Evolutionary conservation across 2,797 vertebrate species (phyloP).

Genomic region (Rhinophrynus dorsalis): DNA sequence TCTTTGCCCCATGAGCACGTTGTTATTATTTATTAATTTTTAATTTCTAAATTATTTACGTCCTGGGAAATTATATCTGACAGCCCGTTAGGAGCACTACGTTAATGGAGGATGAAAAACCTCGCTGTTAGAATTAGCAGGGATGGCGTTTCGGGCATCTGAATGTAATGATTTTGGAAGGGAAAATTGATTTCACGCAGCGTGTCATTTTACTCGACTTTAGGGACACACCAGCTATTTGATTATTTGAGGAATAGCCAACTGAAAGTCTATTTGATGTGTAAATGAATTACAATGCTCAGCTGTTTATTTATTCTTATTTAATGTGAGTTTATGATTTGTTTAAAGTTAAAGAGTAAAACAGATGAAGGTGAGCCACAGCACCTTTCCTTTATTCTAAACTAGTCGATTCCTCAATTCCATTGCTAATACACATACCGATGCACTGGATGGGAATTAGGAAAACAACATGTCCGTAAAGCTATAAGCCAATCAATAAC

Average conservation of each 20-base stretch:
- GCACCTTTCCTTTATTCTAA: neutral
- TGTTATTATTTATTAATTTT: slow-evolving; percentile 99
- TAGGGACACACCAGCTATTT: slow-evolving; percentile 79
- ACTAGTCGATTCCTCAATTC: slow-evolving; percentile 2
- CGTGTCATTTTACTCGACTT: slow-evolving; percentile 80
- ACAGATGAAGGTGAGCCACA: slow-evolving; percentile 53
- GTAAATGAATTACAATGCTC: slow-evolving; percentile 75
- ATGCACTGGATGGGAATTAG: slow-evolving; percentile 6
- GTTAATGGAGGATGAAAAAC: slow-evolving; percentile 86
- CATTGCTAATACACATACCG: slow-evolving; percentile 12
- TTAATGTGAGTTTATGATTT: slow-evolving; percentile 64
- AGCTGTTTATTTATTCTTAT: slow-evolving; percentile 73
- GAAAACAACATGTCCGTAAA: slow-evolving; percentile 20
- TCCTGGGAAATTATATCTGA: slow-evolving; percentile 80
- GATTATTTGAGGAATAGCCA: slow-evolving; percentile 80
- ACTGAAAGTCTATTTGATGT: slow-evolving; percentile 80
- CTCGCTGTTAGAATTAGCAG: slow-evolving; percentile 70
- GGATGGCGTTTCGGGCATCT: slow-evolving; percentile 71
- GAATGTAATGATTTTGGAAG: slow-evolving; percentile 81
- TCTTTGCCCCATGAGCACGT: slow-evolving; percentile 83
- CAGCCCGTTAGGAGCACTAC: slow-evolving; percentile 78
- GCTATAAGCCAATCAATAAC: too few relatives aligned
- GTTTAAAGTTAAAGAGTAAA: slow-evolving; percentile 68
- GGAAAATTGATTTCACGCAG: slow-evolving; percentile 81
- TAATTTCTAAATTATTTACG: slow-evolving; percentile 97